These are phyloP conservation scores for Syncerus caffer DNA, from an alignment of 2,797 vertebrate genomes.

Conservation along the genomic window DNA sequence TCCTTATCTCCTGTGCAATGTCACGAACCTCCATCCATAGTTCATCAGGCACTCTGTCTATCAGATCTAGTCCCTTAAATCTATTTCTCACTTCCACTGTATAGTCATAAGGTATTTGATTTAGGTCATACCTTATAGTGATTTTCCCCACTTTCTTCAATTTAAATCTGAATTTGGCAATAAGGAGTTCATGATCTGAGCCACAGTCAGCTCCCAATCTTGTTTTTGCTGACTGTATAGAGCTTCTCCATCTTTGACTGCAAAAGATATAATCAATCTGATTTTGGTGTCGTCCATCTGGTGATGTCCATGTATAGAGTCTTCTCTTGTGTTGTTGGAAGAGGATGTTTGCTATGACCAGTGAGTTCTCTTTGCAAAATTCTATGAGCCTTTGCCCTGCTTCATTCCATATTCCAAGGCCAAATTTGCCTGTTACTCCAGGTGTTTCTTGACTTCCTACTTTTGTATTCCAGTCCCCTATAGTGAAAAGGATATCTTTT, in stretches of 20 bases:
- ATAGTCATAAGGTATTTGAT: not conserved
- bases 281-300: rapidly evolving
- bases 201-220: not conserved
- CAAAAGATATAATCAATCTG: not conserved
- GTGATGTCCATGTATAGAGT: not conserved
- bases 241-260: not conserved
- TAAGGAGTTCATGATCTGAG: not conserved
- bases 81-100: not conserved
- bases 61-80: not conserved
- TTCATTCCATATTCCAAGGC: not conserved
- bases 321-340: not conserved
- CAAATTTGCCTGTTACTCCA: not conserved
- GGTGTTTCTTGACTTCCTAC: not conserved
- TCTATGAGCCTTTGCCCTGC: not conserved
- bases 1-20: not conserved
- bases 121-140: not conserved
- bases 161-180: not conserved
- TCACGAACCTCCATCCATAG: not conserved
- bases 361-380: not conserved
- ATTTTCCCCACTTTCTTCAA: not conserved
- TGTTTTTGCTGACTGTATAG: not conserved
- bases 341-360: not conserved
- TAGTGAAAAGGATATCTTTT: not conserved
- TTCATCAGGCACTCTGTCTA: not conserved
- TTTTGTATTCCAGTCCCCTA: not conserved